Base-by-base conservation (phyloP, 2,888 invertebrate genomes). In the Dorcus hopei region DNA sequence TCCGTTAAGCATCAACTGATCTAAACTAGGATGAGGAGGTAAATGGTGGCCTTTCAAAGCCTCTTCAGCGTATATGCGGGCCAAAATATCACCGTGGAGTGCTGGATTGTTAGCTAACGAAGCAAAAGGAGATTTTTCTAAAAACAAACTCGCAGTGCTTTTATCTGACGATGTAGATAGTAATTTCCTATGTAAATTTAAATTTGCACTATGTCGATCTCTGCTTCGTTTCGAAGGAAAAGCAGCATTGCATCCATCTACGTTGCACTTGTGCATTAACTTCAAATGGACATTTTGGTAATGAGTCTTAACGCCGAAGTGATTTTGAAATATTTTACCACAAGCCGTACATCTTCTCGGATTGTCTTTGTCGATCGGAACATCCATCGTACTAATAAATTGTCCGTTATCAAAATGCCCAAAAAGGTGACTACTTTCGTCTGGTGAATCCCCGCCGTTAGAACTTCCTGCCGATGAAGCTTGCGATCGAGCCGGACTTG, bases 201-300 rank as follows among this genome's bases (percentile, higher is more conserved):
- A 82, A 75, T 97, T 97, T 14, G 94, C 88, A 73, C 93, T 93
- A 78, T 97, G 97, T 2, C 95, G 85, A 72, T 97, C 97, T 68
- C 96, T 87, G 71, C 91, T 93, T 57, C 95, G 83, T 75, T 95
- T 96, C 0, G 96, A 95, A 4, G 95, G 92, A 76, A 97, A 97
- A 0, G 95, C 91, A 0, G 96, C 96, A 79, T 92, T 92, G 77
- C 97, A 97, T 1, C 96, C 95, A 65, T 95, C 95, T 26, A 95
- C 90, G 71, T 90, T 93, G 80, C 97, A 97, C 74, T 92, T 93
- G 79, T 96, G 96, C 90, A 95, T 93, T 60, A 96, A 80, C 79
- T 97, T 97, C 53, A 97, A 85, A 79, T 97, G 97, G 8, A 94
- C 92, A 77, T 93, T 96, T 81, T 95, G 95, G 77, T 95, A 97